Conservation (phyloP, 2,113 vertebrate genomes). For the Puntigrus tetrazona region DNA sequence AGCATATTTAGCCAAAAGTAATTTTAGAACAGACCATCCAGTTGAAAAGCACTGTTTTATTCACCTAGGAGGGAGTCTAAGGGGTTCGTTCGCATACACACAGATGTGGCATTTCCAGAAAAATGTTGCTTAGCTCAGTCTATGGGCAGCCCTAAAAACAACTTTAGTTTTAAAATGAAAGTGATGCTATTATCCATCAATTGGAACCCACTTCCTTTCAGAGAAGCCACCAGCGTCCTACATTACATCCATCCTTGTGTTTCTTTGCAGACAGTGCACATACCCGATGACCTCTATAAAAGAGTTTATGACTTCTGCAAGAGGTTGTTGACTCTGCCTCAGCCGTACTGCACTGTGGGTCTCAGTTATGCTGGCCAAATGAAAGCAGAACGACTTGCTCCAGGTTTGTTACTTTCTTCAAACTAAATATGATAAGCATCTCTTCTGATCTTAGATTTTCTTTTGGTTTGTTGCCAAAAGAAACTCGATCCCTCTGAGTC, state of each 20-base stretch:
- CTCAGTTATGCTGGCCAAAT: conserved; percentile 82
- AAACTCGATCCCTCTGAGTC: background rate
- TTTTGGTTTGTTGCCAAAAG: background rate
- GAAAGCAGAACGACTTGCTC: conserved; percentile 78
- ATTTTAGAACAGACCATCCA: background rate
- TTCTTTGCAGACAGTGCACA: conserved; percentile 78
- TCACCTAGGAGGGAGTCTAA: background rate
- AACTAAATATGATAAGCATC: background rate
- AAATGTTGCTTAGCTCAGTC: background rate
- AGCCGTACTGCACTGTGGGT: conserved; percentile 87
- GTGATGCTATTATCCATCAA: background rate
- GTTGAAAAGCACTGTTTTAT: background rate
- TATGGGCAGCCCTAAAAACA: background rate
- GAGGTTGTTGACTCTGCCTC: conserved; percentile 83
- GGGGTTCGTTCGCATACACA: background rate
- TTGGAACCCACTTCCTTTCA: background rate
- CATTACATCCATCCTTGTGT: background rate
- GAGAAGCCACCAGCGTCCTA: background rate
- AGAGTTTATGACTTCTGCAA: conserved; percentile 87
- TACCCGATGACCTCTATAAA: conserved; percentile 84
- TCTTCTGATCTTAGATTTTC: background rate
- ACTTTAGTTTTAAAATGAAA: background rate
- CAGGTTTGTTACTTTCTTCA: conserved; percentile 71
- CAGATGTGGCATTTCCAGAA: background rate
- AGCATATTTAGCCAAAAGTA: background rate